Base-by-base conservation (phyloP, 2,888 invertebrate species). In the Lepetodrilus schrolli region DNA sequence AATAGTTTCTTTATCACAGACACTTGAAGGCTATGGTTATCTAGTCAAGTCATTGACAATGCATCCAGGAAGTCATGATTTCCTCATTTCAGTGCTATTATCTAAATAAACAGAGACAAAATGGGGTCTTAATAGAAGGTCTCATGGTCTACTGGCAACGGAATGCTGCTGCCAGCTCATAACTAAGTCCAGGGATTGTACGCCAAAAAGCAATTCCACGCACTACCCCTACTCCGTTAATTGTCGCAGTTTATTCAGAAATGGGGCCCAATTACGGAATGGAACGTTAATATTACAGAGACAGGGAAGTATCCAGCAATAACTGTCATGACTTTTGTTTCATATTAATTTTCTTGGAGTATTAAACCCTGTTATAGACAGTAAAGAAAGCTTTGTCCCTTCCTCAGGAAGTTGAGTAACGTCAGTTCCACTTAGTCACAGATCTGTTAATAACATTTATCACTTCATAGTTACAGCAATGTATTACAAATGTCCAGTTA, bases 31-130 rank as follows among this genome's bases (percentile, higher is more conserved):
- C 26, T 30, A 58, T 30, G 30, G 34, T 58, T 58, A 58, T 34
- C 58, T 58, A 34, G 26, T 58, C 34, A 58, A 58, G 58, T 30
- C 58, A 58, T 58, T 58, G 58, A 58, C 58, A 58, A 58, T 58
- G 34, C 34, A 30, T 58, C 58, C 34, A 58, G 58, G 34, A 23
- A 30, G 58, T 34, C 23, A 30, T 58, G 58, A 58, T 58, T 58
- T 58, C 30, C 34, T 30, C 58, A 26, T 58, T 58, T 58, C 30
- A 30, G 10, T 30, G 30, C 58, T 58, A 58, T 58, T 58, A 58
- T 58, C 58, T 30, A 58, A 58, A 58, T 58, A 58, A 58, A 58
- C 58, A 58, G 51, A 58, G 58, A 58, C 58, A 58, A 58, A 58
- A 58, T 58, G 58, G 34, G 58, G 58, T 58, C 58, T 58, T 58